Conservation (phyloP, 2,888 invertebrate species). For the Habrosyne pyritoides region DNA sequence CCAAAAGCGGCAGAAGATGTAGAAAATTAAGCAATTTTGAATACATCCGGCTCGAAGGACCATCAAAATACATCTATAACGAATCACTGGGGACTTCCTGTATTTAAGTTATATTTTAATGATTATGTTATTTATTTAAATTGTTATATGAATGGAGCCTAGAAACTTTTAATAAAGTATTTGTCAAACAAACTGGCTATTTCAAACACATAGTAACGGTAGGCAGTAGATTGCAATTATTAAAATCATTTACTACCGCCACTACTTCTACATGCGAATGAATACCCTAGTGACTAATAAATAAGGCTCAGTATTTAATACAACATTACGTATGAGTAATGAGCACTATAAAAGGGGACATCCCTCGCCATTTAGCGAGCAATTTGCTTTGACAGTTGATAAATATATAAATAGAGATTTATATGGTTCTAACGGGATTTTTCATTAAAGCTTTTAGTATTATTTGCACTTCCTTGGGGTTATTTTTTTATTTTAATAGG, state of each 20-base stretch:
- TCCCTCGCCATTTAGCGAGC: background rate
- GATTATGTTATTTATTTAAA: background rate
- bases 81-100: no score
- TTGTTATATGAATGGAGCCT: background rate
- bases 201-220: background rate
- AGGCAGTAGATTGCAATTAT: constrained; percentile 1
- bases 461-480: no score
- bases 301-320: background rate
- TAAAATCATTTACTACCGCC: constrained; percentile 1
- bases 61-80: no score
- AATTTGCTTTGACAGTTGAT: background rate
- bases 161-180: background rate
- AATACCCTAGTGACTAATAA: background rate
- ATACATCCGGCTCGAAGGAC: background rate
- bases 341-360: background rate
- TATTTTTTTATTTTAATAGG: no score
- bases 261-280: background rate
- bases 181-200: constrained; percentile 2
- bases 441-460: no score
- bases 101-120: no score
- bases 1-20: background rate
- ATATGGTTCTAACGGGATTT: background rate
- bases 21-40: no score
- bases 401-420: background rate
- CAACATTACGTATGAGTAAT: background rate